Base-by-base conservation (phyloP, 2,888 invertebrate genomes). In the Chrysopilus asiliformis region DNA sequence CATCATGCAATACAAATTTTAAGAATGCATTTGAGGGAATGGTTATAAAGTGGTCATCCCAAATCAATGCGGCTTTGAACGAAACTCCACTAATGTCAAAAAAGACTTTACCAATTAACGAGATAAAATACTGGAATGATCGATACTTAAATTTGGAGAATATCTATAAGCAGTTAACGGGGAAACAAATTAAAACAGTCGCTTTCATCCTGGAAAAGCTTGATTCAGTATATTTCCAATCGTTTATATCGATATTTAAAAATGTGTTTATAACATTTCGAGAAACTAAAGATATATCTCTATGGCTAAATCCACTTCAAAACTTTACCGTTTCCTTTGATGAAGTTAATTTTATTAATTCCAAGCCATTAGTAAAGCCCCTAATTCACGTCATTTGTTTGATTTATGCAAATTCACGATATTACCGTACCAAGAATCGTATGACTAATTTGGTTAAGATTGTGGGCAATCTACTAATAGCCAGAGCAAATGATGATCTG, bases 31-130 rank as follows among this genome's bases (percentile, higher is more conserved):
- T 91, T 36, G 93, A 94, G 62, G 82, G 80, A 33, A 79, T 83
- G 36, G 72, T 91, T 13, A 85, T 87, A 47, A 87, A 86, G 56
- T 94, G 93, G 93, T 76, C 82, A 5, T 68, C 71, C 26, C 82
- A 84, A 62, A 79, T 87, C 36, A 76, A 79, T 44, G 55, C 55
- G 31, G 55, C 59, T 32, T 45, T 62, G 9, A 47, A 50, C 42
- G 57, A 57, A 24, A 46, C 47, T 34, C 38, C 42, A 12, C 27
- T 17, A 7, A 81, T 83, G 49, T 74, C 72, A 1, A 68, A 70
- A 34, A 71, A 81, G 56, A 82, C 85, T 3, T 60, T 77, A 12
- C 90, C 90, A 0, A 57, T 56, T 32, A 62, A 71, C 46, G 91
- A 93, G 58, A 66, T 89, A 29, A 72, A 79, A 3, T 94, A 85